Evolutionary conservation across 2,113 vertebrate species (phyloP), one percentile per base, ranked within the genome.

Genomic region (Tychaedon coryphoeus): DNA sequence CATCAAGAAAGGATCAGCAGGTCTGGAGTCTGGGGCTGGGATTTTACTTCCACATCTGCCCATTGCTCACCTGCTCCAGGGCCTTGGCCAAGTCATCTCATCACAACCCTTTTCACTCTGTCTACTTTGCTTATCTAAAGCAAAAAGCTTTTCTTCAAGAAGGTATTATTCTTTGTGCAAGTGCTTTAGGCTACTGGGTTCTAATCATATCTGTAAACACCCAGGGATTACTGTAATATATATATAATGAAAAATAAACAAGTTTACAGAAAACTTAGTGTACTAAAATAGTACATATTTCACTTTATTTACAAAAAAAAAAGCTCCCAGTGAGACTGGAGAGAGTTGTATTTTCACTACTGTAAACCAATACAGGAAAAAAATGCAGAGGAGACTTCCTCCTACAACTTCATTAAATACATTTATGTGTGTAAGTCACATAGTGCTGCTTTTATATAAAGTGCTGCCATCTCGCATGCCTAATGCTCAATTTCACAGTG

Each of bases 371-470:
- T 1, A 51, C 25, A 12, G 47, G 0, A 13, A 17, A 78, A 83
- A 75, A 78, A 66, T 45, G n/a, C 47, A 6, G 6, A 72, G 45
- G 13, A 90, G 40, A 58, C 33, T 75, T 91, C 66, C 50, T 92
- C 51, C 87, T 78, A 54, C 62, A 69, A 77, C 56, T 95, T 96
- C 71, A 93, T 87, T 93, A 91, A 91, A 92, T 67, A 34, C 51
- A 84, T 89, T 93, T 78, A 69, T 40, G 29, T 53, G 28, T 42
- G 14, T 60, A 95, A 94, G 57, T n/a, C 66, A 81, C 60, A 91
- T 45, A 95, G 58, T 58, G 64, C 57, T 83, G 64, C 70, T 89
- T 92, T 95, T 81, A 90, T 79, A 47, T 34, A 7, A 50, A 88
- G 22, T 29, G 19, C 51, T 81, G 53, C 82, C 64, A 90, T 66